These are phyloP conservation scores for Trichogramma pretiosum DNA, from an alignment of 1,140 invertebrate genomes.

Conservation along the genomic window DNA sequence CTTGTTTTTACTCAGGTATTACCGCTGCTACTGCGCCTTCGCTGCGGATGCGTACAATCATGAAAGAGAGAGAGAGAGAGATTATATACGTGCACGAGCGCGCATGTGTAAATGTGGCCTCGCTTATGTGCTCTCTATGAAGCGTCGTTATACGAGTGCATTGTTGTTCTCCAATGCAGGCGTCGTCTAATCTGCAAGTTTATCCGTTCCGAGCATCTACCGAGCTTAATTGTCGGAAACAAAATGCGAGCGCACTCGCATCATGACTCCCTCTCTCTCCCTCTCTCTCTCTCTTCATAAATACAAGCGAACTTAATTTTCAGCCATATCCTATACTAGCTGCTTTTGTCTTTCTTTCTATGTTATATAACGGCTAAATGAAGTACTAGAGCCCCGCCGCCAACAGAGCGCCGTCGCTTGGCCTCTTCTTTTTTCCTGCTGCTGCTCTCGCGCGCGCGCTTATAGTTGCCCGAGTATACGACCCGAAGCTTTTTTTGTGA, in stretches of 20 bases:
- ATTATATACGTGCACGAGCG: constrained; percentile 12
- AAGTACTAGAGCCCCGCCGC: no score
- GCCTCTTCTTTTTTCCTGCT: constrained; percentile 1
- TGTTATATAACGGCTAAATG: no score
- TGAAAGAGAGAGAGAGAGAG: not conserved
- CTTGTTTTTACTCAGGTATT: no score
- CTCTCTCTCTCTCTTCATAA: no score
- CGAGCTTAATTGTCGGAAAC: constrained; percentile 13
- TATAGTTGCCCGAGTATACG: no score
- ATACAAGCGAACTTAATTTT: not conserved
- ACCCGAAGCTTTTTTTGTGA: not conserved
- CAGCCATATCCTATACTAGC: not conserved
- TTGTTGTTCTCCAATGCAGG: constrained; percentile 9
- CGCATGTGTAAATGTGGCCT: not conserved
- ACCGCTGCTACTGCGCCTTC: no score
- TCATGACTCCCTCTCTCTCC: no score
- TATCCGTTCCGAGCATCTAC: constrained; percentile 17
- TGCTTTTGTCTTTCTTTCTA: not conserved
- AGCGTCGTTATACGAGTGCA: not conserved
- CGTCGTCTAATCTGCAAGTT: constrained; percentile 18
- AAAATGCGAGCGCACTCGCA: no score
- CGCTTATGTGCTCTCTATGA: no score
- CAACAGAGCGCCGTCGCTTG: no score
- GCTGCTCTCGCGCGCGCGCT: not conserved
- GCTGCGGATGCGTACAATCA: no score